phyloP scores from a whole-genome alignment of 2,113 vertebrate genomes.

The Columba livia region DNA sequence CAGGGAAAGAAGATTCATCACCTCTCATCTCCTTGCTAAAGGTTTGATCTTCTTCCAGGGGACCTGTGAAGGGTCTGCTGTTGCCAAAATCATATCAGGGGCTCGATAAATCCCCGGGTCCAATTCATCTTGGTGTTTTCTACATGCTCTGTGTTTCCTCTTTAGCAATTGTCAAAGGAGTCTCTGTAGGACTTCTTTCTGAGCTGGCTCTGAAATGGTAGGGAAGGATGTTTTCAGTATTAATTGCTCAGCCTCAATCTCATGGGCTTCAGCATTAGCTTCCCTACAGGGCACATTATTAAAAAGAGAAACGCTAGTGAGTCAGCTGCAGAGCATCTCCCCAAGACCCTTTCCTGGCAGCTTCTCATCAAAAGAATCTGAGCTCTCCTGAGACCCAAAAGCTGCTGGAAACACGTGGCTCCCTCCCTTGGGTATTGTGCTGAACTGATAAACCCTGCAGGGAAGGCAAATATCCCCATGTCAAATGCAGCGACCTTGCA shows the following conservation, averaged over 20 bases:
- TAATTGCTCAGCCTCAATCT: neutral
- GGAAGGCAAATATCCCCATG: neutral
- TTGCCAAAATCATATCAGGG: neutral
- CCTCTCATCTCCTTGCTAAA: conserved; percentile 10
- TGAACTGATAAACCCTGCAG: neutral
- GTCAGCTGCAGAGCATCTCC: neutral
- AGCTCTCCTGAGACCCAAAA: neutral
- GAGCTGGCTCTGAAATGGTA: neutral
- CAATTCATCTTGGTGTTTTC: neutral
- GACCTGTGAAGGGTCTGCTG: neutral
- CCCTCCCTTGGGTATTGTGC: neutral
- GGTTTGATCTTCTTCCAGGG: conserved; percentile 17
- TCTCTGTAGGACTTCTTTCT: neutral
- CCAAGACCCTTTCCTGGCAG: neutral
- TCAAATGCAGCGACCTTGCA: neutral
- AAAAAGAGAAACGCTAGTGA: neutral
- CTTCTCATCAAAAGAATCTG: neutral
- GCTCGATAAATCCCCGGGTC: neutral
- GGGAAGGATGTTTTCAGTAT: conserved; percentile 1
- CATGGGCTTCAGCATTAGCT: neutral
- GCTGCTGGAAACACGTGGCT: neutral
- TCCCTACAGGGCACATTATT: conserved; percentile 32
- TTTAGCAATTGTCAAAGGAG: neutral
- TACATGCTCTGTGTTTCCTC: neutral
- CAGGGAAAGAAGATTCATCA: neutral